Conservation (phyloP, 2,797 vertebrate genomes). For the Gorsachius magnificus region DNA sequence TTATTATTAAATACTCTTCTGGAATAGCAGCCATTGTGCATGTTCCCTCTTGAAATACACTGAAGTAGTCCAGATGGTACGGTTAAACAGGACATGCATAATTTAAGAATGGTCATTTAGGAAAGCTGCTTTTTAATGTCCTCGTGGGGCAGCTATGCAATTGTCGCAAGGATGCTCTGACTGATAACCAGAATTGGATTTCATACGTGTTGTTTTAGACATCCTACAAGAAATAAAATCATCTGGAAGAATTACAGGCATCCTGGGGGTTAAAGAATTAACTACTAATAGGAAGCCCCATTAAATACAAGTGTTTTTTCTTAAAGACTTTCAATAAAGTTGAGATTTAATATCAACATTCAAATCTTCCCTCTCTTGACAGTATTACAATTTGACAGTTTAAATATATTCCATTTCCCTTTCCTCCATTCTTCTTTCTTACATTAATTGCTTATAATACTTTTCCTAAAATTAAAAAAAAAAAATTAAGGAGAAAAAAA, state of each 20-base stretch:
- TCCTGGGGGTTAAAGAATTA: slow-evolving; percentile 56
- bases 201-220: neutral
- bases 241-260: slow-evolving; percentile 8
- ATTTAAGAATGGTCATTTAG: slow-evolving; percentile 82
- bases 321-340: slow-evolving; percentile 19
- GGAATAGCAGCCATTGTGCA: slow-evolving; percentile 63
- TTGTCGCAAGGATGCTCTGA: slow-evolving; percentile 51
- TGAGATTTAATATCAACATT: neutral
- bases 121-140: slow-evolving; percentile 76
- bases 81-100: slow-evolving; percentile 80
- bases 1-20: slow-evolving; percentile 74
- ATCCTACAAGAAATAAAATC: slow-evolving; percentile 4
- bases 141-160: slow-evolving; percentile 61
- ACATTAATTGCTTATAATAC: neutral
- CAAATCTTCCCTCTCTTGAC: neutral
- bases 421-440: neutral
- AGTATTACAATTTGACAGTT: neutral
- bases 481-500: neutral
- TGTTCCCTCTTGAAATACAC: slow-evolving; percentile 59
- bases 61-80: slow-evolving; percentile 76
- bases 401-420: neutral
- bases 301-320: slow-evolving; percentile 19
- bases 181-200: slow-evolving; percentile 61
- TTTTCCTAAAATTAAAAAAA: neutral
- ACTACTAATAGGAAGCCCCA: slow-evolving; percentile 24